Evolutionary conservation across 2,888 invertebrate species (phyloP).

Genomic region (Auanema sp.): DNA sequence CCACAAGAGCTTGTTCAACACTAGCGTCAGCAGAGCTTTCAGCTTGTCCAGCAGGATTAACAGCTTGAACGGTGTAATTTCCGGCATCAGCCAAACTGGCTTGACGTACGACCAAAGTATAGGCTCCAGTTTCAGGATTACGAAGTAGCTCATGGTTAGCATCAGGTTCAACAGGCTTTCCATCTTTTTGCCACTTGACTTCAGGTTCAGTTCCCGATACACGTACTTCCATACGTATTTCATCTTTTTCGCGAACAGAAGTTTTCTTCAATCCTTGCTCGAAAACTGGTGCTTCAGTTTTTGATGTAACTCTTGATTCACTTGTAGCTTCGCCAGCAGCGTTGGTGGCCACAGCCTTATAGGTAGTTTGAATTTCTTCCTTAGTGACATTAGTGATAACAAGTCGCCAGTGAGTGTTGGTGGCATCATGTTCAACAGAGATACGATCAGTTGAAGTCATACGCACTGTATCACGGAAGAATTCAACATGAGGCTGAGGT

Average conservation of each 20-base stretch:
- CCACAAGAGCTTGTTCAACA: constrained; percentile 23
- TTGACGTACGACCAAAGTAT: constrained; percentile 39
- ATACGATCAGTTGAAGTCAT: constrained; percentile 37
- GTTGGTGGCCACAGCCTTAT: constrained; percentile 78
- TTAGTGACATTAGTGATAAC: constrained; percentile 65
- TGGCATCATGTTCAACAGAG: constrained; percentile 57
- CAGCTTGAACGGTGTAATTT: constrained; percentile 42
- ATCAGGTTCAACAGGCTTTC: constrained; percentile 46
- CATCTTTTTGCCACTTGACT: constrained; percentile 90
- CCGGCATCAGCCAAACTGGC: constrained; percentile 39
- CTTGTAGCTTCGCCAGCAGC: constrained; percentile 65
- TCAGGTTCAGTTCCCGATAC: constrained; percentile 83
- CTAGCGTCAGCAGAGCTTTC: constrained; percentile 35
- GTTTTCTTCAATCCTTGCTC: constrained; percentile 74
- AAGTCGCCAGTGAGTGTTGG: constrained; percentile 60
- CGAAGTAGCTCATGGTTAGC: constrained; percentile 67
- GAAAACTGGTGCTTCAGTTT: constrained; percentile 64
- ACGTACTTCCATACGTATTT: constrained; percentile 70
- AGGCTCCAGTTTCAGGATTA: constrained; percentile 70
- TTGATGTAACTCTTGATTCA: constrained; percentile 49
- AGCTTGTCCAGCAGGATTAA: constrained; percentile 42
- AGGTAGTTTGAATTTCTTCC: constrained; percentile 31
- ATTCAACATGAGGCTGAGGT: constrained; percentile 61
- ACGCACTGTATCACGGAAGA: constrained; percentile 48
- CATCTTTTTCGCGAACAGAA: constrained; percentile 77